Evolutionary conservation across 2,888 invertebrate species (phyloP).

Genomic region (Syritta pipiens): DNA sequence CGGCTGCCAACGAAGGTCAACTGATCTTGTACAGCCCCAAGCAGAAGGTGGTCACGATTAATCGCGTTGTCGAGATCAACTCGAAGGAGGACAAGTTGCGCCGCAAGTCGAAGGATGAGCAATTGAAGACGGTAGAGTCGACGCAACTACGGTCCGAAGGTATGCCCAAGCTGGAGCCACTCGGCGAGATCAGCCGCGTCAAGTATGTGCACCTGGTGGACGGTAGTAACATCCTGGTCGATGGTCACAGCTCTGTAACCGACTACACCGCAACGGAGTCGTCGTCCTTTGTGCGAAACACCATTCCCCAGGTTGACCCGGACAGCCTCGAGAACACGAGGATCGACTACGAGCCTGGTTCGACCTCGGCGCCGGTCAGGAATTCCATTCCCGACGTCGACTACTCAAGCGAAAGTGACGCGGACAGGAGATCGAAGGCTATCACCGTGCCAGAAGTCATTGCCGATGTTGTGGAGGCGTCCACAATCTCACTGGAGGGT

Average conservation of each 20-base stretch:
- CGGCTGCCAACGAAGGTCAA: slow-evolving; percentile 76
- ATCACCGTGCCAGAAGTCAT: slow-evolving; percentile 76
- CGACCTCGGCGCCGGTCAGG: slow-evolving; percentile 51
- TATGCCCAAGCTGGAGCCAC: slow-evolving; percentile 83
- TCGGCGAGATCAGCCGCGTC: slow-evolving; percentile 85
- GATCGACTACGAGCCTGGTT: slow-evolving; percentile 46
- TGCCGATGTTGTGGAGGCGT: slow-evolving; percentile 81
- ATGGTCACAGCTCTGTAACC: slow-evolving; percentile 78
- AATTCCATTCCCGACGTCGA: slow-evolving; percentile 63
- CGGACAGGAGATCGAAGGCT: slow-evolving; percentile 70
- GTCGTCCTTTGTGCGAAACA: slow-evolving; percentile 73
- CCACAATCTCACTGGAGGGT: slow-evolving; percentile 85
- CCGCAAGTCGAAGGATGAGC: slow-evolving; percentile 80
- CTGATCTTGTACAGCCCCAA: slow-evolving; percentile 71
- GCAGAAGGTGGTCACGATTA: slow-evolving; percentile 85
- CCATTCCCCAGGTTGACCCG: slow-evolving; percentile 70
- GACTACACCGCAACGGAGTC: slow-evolving; percentile 78
- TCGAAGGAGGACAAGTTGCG: slow-evolving; percentile 83
- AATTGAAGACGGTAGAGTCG: slow-evolving; percentile 81
- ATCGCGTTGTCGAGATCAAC: slow-evolving; percentile 85
- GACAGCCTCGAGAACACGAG: slow-evolving; percentile 58
- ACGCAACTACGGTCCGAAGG: slow-evolving; percentile 82
- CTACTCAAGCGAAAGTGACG: slow-evolving; percentile 10
- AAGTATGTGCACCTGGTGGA: slow-evolving; percentile 85
- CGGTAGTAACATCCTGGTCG: slow-evolving; percentile 76